phyloP scores from a whole-genome alignment of 2,888 invertebrate species.

The Noctua fimbriata region DNA sequence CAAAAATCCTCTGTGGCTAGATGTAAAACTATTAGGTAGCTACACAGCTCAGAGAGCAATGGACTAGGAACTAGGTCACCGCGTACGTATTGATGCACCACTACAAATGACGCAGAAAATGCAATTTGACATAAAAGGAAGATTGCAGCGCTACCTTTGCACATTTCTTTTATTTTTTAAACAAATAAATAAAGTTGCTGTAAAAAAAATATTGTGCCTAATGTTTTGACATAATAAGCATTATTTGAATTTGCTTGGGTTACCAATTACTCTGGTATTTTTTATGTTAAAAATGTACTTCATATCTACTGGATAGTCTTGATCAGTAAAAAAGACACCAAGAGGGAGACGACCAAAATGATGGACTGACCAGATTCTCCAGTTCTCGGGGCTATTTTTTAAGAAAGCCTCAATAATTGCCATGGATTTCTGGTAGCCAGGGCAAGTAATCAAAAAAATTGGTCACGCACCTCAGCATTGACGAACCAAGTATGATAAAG shows the following conservation, averaged over 20 bases:
- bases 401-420: background rate
- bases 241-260: background rate
- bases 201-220: background rate
- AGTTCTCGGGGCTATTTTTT: background rate
- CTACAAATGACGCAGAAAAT: conserved; percentile 10
- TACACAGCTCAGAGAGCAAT: conserved; percentile 41
- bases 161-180: background rate
- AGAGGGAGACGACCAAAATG: background rate
- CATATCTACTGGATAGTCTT: background rate
- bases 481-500: background rate
- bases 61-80: conserved; percentile 51
- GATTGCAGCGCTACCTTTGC: background rate
- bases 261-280: too few species aligned
- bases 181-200: background rate
- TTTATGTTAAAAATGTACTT: background rate
- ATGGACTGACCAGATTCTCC: background rate
- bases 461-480: background rate
- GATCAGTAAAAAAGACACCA: background rate
- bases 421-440: background rate
- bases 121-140: conserved; percentile 3
- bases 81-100: conserved; percentile 30
- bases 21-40: background rate
- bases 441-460: background rate
- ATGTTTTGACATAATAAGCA: conserved; percentile 6
- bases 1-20: background rate